Conservation (phyloP, 2,797 vertebrate genomes). For the Danio jaintianensis region DNA sequence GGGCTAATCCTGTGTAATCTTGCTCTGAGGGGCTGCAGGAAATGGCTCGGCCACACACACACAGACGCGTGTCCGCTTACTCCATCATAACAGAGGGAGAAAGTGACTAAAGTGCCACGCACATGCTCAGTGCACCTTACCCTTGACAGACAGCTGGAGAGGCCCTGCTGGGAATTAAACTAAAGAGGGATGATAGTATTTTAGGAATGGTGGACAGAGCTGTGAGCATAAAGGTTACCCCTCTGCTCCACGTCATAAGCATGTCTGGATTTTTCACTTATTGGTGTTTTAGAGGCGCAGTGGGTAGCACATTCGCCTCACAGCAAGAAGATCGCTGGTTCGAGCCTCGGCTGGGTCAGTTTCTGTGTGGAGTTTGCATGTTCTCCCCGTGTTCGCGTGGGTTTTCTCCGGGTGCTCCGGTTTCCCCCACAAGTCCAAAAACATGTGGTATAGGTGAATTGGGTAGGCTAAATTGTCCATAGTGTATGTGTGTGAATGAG, state of each 20-base stretch:
- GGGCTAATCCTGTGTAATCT: conserved; percentile 81
- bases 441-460: no score
- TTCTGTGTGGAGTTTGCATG: no score
- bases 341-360: no score
- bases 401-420: no score
- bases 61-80: conserved; percentile 56
- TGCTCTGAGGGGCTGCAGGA: conserved; percentile 66
- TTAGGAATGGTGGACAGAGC: conserved; percentile 40
- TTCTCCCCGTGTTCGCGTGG: no score
- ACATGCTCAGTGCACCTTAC: conserved; percentile 46
- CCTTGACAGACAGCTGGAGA: conserved; percentile 40
- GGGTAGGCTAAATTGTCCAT: no score
- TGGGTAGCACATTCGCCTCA: no score
- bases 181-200: conserved; percentile 39
- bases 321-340: no score
- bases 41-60: conserved; percentile 52
- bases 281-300: not conserved
- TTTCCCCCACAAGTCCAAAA: no score
- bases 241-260: not conserved
- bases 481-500: no score
- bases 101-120: conserved; percentile 33
- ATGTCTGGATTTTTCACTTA: conserved; percentile 3
- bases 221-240: conserved; percentile 27
- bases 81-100: conserved; percentile 53
- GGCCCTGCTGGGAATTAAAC: conserved; percentile 45